Base-by-base conservation (phyloP, 2,113 vertebrate species). In the Hippocampus zosterae region DNA sequence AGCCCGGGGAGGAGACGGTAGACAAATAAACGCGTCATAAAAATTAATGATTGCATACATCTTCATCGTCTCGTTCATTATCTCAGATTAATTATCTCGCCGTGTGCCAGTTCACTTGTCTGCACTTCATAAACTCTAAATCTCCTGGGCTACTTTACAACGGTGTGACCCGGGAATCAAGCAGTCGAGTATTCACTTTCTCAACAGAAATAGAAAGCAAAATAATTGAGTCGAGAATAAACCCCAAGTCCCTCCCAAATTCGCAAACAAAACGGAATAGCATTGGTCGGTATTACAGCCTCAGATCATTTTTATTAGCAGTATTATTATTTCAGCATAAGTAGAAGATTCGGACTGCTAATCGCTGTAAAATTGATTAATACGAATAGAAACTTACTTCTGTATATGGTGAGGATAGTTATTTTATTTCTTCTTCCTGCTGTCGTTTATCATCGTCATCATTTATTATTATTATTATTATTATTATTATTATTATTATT, bases 31-130 rank as follows among this genome's bases (percentile, higher is more conserved):
- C 76, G 81, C 80, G 78, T 83, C 85, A 79, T 86, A 75, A 84
- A 78, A 89, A 88, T 86, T 80, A 87, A 87, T 86, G 85, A 88
- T 84, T 80, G 81, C 86, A 73, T 72, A 85, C 84, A 83, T 89
- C 85, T 81, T 77, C 85, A 78, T 83, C 68, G 75, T 81, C 87
- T 84, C 77, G 76, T 89, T 87, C 82, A 89, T 88, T 86, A 88
- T 81, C 82, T 84, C 84, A 82, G 80, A 86, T 87, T 86, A 84
- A 89, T 90, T 85, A 83, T 89, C 84, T 84, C 72, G 60, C 81
- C 53, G 79, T 82, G 79, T 77, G 81, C 71, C 73, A 81, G 72
- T 80, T 88, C 81, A 83, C 76, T 84, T 81, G 84, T 80, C 79
- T 76, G 84, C 82, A 84, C 78, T 87, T 85, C 84, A 89, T 88